Evolutionary conservation across 2,113 vertebrate genomes (phyloP).

Genomic region (Zosterops hypoxanthus): DNA sequence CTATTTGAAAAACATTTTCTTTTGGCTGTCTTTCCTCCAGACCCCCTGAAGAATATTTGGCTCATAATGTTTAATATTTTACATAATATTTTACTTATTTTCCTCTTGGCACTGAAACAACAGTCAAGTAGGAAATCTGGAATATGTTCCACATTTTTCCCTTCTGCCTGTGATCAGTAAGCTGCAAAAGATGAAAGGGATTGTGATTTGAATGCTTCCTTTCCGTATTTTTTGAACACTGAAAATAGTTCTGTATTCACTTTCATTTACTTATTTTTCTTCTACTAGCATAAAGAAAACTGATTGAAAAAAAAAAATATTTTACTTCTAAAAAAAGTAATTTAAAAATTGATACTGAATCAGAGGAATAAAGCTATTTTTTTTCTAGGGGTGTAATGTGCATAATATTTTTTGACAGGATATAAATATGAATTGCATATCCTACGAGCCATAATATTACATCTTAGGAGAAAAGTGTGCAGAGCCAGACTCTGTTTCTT

Average conservation of each 20-base stretch:
- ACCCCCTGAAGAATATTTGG: slow-evolving; percentile 17
- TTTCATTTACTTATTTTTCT: slow-evolving; percentile 3
- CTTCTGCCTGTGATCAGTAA: slow-evolving; percentile 60
- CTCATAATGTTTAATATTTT: slow-evolving; percentile 60
- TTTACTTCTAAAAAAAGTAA: not conserved
- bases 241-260: not conserved
- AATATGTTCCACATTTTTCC: slow-evolving; percentile 52
- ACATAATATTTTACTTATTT: slow-evolving; percentile 61
- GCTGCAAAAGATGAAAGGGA: slow-evolving; percentile 57
- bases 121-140: slow-evolving; percentile 55
- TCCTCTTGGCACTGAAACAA: slow-evolving; percentile 37
- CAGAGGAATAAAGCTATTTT: not conserved
- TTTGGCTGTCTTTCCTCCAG: slow-evolving; percentile 3
- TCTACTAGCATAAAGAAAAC: not conserved
- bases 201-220: slow-evolving; percentile 30
- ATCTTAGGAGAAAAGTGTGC: not conserved
- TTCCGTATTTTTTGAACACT: not conserved
- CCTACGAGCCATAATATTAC: not conserved
- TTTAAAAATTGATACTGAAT: not conserved
- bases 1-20: slow-evolving; percentile 2
- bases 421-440: not conserved
- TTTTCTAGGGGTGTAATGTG: not conserved
- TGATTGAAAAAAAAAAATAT: not conserved
- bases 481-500: not conserved
- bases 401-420: not conserved